These are phyloP conservation scores for Beaufortia kweichowensis DNA, from an alignment of 2,113 vertebrate genomes.

Conservation along the genomic window DNA sequence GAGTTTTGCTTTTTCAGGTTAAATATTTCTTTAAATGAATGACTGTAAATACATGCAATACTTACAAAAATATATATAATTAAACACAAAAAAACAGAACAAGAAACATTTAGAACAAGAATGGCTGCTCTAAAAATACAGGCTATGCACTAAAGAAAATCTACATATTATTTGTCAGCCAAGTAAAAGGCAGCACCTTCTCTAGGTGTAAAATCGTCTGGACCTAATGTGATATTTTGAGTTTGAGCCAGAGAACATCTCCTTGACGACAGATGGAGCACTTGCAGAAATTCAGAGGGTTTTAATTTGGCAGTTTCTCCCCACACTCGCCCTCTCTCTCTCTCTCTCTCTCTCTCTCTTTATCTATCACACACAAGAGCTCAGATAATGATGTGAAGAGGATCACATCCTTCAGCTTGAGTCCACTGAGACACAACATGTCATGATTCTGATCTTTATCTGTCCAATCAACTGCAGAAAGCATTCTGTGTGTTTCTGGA, in stretches of 20 bases:
- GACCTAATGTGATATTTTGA: constrained; percentile 32
- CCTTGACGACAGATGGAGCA: constrained; percentile 54
- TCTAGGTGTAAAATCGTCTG: constrained; percentile 15
- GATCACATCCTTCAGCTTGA: constrained; percentile 38
- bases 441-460: constrained; percentile 24
- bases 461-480: neutral
- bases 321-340: constrained; percentile 41
- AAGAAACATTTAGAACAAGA: neutral
- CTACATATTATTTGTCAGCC: neutral
- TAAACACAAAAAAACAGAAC: neutral
- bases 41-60: neutral
- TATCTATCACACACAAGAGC: constrained; percentile 43
- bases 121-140: neutral
- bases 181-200: constrained; percentile 28
- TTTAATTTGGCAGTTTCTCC: constrained; percentile 55
- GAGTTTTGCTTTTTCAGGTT: no score
- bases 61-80: no score
- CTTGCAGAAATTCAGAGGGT: constrained; percentile 53
- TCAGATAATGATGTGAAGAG: constrained; percentile 56
- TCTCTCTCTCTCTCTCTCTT: no score
- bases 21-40: no score
- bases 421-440: neutral
- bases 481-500: neutral
- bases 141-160: neutral
- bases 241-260: constrained; percentile 49